phyloP scores from a whole-genome alignment of 2,888 invertebrate species.

The Tethea ocularis region DNA sequence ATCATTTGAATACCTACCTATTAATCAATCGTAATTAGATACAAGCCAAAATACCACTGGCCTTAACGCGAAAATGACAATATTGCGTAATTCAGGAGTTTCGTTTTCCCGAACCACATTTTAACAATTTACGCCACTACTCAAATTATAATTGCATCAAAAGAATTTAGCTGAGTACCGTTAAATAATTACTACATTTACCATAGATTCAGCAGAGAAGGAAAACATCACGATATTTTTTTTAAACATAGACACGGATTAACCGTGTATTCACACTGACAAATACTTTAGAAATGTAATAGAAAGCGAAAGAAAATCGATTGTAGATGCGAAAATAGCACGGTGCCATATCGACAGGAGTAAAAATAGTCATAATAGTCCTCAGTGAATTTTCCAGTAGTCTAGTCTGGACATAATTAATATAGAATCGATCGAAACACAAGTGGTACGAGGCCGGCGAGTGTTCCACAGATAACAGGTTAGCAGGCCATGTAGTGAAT shows the following conservation, averaged over 20 bases:
- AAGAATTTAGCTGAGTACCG: neutral
- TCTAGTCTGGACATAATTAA: constrained; percentile 25
- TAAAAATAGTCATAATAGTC: constrained; percentile 7
- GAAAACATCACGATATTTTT: neutral
- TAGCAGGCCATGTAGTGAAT: constrained; percentile 1
- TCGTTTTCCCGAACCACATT: neutral
- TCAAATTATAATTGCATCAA: neutral
- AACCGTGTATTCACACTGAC: neutral
- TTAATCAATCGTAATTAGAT: no score
- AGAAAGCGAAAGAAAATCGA: neutral
- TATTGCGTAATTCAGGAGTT: no score
- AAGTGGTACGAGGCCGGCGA: constrained; percentile 14
- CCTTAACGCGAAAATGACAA: no score
- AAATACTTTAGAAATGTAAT: neutral
- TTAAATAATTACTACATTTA: neutral
- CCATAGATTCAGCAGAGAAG: neutral
- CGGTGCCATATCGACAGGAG: neutral
- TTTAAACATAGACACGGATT: neutral
- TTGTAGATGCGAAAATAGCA: neutral
- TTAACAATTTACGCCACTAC: neutral
- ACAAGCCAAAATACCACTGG: no score
- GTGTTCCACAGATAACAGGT: constrained; percentile 8
- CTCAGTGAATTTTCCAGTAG: constrained; percentile 14
- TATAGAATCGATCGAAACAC: constrained; percentile 26
- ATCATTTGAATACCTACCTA: no score